Evolutionary conservation across 2,888 invertebrate species (phyloP).

Genomic region (Drosophila rellima): DNA sequence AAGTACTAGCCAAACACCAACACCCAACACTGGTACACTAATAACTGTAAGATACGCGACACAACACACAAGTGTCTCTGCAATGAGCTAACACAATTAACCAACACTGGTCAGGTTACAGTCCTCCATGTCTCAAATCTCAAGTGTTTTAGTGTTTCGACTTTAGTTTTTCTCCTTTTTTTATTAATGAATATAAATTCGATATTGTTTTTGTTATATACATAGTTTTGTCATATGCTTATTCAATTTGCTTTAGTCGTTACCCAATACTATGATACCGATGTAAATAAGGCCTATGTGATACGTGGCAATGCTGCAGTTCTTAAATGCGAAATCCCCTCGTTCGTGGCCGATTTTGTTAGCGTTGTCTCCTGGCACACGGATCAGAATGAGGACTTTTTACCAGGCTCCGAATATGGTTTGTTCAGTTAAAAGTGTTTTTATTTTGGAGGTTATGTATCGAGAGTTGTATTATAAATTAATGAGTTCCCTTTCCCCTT

Average conservation of each 20-base stretch:
- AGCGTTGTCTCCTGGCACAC: constrained; percentile 95
- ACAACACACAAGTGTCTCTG: constrained; percentile 40
- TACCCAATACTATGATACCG: constrained; percentile 95
- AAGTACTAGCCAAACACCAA: constrained; percentile 45
- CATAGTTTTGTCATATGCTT: constrained; percentile 27
- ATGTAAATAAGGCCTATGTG: constrained; percentile 96
- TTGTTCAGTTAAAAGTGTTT: constrained; percentile 65
- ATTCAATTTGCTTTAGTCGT: constrained; percentile 88
- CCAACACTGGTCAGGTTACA: constrained; percentile 65
- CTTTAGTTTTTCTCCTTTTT: constrained; percentile 15
- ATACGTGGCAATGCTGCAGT: constrained; percentile 95
- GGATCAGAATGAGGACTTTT: constrained; percentile 87
- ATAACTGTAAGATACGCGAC: constrained; percentile 65
- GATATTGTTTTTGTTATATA: constrained; percentile 16
- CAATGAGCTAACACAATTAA: constrained; percentile 63
- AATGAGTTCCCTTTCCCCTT: constrained; percentile 22
- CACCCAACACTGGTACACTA: constrained; percentile 51
- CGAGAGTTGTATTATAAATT: constrained; percentile 6
- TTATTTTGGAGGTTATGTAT: constrained; percentile 21
- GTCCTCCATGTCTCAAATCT: constrained; percentile 22
- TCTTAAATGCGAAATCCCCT: constrained; percentile 95
- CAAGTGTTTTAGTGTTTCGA: constrained; percentile 29
- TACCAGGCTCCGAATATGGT: constrained; percentile 85
- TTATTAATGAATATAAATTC: constrained; percentile 30
- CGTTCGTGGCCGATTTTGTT: constrained; percentile 97